Evolutionary conservation across 2,797 vertebrate species (phyloP), one percentile per base, ranked within the genome.

Genomic region (Schizopygopsis malacanthus): DNA sequence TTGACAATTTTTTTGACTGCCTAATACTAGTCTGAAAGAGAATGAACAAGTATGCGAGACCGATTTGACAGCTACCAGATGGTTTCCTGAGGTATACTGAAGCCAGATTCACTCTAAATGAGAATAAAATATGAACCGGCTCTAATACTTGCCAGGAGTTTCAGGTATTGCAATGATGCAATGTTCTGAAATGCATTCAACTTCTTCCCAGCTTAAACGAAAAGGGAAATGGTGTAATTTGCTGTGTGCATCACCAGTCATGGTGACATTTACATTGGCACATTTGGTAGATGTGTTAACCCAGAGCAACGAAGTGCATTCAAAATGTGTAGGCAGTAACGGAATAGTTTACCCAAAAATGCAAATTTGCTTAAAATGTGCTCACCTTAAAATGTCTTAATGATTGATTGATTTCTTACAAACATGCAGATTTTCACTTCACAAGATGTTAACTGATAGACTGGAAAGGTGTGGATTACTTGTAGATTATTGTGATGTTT

Each of bases 141-240:
- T 47, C 59, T 50, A 80, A 67, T 47, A 37, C 10, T 73, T 65
- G 22, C 50, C 56, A 83, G 20, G 69, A 20, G 82, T 84, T 67
- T 50, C 47, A 77, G 45, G 82, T 84, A 69, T 6, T 33, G 59
- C 43, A 43, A 67, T 84, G 82, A 84, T 77, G 73, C 72, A 84
- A 84, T 54, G 16, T 67, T 61, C 47, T 71, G 84, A 80, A 85
- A 85, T 71, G 56, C 59, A 72, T 25, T 28, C 18, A 61, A 54
- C 72, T 8, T 25, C 13, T 75, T 84, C 33, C 22, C 33, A 84
- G 72, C 6, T 52, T 41, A 39, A 83, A 83, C 20, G 52, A 76
- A n/a, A n/a, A n/a, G 6, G 61, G 59, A 41, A 54, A 84, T 67
- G 11, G 47, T 67, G 45, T 28, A 1, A 77, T 84, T 77, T 77